A percentile compares a stretch with the other conserved stretches of the same genome.
These are phyloP conservation scores for Bactericera cockerelli DNA, from an alignment of 1,140 invertebrate species.

Conservation along the genomic window DNA sequence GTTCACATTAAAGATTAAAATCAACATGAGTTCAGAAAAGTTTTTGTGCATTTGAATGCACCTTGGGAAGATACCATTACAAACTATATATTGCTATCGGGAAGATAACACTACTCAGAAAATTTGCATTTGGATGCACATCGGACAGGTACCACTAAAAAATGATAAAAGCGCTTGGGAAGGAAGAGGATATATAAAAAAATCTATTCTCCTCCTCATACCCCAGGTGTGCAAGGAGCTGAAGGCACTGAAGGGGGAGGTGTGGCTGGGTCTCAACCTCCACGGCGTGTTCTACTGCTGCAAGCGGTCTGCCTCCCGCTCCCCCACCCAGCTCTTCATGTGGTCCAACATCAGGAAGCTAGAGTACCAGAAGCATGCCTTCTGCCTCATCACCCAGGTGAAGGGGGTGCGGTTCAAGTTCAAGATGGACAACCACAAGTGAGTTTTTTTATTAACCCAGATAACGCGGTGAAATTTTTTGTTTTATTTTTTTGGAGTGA, in stretches of 20 bases:
- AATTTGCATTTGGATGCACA: too few species aligned
- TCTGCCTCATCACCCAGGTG: conserved; percentile 43
- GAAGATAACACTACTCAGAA: too few species aligned
- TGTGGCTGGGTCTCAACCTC: conserved; percentile 21
- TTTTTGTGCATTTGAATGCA: too few species aligned
- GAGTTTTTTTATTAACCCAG: conserved; percentile 29
- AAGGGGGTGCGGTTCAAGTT: conserved; percentile 52
- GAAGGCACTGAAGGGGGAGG: neutral
- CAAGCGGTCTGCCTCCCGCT: conserved; percentile 16
- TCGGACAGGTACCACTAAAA: too few species aligned
- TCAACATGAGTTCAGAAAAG: too few species aligned
- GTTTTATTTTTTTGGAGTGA: too few species aligned
- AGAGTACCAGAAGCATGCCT: conserved; percentile 51
- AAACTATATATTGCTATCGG: too few species aligned
- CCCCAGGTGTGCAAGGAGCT: neutral
- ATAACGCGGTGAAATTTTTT: too few species aligned
- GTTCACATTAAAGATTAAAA: too few species aligned
- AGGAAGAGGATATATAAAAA: too few species aligned
- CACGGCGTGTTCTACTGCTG: conserved; percentile 19
- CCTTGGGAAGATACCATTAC: too few species aligned
- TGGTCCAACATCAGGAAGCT: conserved; percentile 59
- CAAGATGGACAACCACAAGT: conserved; percentile 55
- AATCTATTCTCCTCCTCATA: neutral
- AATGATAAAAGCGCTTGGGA: too few species aligned
- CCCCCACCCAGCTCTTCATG: conserved; percentile 26